These are phyloP conservation scores for Platerodrilus igneus DNA, from an alignment of 2,888 invertebrate species.

Conservation along the genomic window DNA sequence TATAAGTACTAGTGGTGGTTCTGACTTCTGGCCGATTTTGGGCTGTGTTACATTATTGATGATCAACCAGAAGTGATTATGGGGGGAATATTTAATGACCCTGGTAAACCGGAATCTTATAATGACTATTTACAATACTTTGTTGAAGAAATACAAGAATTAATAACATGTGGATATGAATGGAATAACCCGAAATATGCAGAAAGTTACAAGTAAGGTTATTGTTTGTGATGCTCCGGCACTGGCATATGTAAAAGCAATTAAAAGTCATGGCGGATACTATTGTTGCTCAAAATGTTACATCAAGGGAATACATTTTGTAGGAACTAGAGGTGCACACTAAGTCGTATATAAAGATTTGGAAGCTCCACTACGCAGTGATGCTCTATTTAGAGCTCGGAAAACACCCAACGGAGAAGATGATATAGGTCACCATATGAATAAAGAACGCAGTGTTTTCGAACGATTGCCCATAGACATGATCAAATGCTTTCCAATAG, in stretches of 20 bases:
- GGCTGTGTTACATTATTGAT: conserved; percentile 10
- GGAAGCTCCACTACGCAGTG: conserved; percentile 12
- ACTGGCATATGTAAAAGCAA: conserved; percentile 12
- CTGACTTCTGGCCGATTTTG: conserved; percentile 15
- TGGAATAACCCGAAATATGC: conserved; percentile 9
- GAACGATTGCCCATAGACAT: conserved; percentile 13
- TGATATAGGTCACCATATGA: conserved; percentile 17
- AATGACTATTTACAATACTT: conserved; percentile 11
- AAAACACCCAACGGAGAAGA: conserved; percentile 9
- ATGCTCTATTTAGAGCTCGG: conserved; percentile 11
- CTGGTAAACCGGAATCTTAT: conserved; percentile 12
- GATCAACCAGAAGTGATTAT: conserved; percentile 9
- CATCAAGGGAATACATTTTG: not conserved
- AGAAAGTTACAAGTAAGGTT: conserved; percentile 10
- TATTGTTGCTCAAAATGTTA: conserved; percentile 8
- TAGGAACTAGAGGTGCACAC: not conserved
- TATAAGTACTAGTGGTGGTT: conserved; percentile 11
- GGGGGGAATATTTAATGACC: conserved; percentile 10
- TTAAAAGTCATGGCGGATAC: conserved; percentile 14
- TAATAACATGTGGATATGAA: conserved; percentile 7
- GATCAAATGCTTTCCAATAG: conserved; percentile 19
- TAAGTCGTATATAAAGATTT: conserved; percentile 12
- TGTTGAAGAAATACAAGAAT: conserved; percentile 11
- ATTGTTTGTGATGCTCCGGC: conserved; percentile 17
- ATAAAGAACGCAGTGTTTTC: conserved; percentile 12